Conservation (phyloP, 2,888 invertebrate species). For the Atethmia centrago region DNA sequence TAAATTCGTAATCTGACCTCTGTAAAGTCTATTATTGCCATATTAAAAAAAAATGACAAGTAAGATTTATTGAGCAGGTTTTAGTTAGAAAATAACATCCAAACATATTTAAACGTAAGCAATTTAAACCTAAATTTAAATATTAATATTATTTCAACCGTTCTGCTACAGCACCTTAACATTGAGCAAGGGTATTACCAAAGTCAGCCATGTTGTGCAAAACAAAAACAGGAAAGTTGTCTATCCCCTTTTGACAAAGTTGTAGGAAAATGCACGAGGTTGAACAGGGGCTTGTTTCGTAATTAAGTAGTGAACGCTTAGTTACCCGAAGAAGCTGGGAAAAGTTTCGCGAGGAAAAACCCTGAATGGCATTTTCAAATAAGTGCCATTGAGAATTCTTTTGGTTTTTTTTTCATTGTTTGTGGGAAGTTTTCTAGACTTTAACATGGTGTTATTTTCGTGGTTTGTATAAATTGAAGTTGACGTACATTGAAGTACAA, state of each 20-base stretch:
- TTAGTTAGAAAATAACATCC: background rate
- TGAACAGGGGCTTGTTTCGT: conserved; percentile 73
- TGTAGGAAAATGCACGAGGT: conserved; percentile 56
- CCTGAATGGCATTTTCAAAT: conserved; percentile 72
- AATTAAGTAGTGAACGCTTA: conserved; percentile 86
- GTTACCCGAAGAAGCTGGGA: conserved; percentile 75
- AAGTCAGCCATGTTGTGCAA: conserved; percentile 19
- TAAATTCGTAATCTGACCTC: background rate
- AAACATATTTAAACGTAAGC: background rate
- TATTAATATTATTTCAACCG: background rate
- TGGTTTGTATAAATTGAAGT: background rate
- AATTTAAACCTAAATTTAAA: no score
- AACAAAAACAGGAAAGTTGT: conserved; percentile 38
- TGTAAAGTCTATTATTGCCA: no score
- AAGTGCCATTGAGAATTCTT: conserved; percentile 73
- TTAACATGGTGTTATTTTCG: background rate
- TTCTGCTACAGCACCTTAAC: background rate
- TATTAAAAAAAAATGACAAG: background rate
- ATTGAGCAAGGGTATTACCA: background rate
- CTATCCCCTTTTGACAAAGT: conserved; percentile 46
- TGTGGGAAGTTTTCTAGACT: background rate
- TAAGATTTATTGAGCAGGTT: conserved; percentile 9
- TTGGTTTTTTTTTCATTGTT: conserved; percentile 63
- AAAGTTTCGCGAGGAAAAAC: conserved; percentile 68
- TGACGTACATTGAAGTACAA: background rate